Conservation (phyloP, 2,888 invertebrate species). For the Ametastegia equiseti region DNA sequence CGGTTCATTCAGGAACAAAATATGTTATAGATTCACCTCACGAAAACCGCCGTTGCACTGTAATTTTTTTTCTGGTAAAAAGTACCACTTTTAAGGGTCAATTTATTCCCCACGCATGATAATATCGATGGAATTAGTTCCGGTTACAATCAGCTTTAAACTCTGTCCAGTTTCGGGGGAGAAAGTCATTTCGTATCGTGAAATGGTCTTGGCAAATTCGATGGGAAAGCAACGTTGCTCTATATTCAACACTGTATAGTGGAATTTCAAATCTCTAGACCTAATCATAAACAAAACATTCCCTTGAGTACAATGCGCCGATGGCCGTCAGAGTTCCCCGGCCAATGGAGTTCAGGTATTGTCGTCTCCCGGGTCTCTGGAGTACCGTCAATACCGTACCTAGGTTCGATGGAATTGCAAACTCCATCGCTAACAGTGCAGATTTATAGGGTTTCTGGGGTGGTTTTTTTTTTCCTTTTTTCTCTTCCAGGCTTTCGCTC, state of each 20-base stretch:
- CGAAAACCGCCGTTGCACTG: neutral
- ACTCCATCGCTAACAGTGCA: neutral
- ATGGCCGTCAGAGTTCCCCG: slow-evolving; percentile 35
- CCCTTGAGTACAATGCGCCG: slow-evolving; percentile 27
- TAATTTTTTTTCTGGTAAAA: neutral
- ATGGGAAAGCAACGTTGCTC: neutral
- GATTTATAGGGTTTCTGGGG: slow-evolving; percentile 18
- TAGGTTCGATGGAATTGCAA: slow-evolving; percentile 29
- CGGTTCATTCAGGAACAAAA: neutral
- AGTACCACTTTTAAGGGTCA: neutral
- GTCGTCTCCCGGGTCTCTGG: slow-evolving; percentile 36
- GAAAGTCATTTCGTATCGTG: neutral
- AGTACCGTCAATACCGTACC: slow-evolving; percentile 11
- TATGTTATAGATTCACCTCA: neutral
- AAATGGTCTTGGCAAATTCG: neutral
- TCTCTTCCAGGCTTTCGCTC: no score
- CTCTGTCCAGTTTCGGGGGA: neutral
- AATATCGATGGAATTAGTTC: neutral
- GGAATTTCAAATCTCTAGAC: slow-evolving; percentile 11
- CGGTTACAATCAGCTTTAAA: neutral
- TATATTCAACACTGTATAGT: neutral
- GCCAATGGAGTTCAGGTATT: slow-evolving; percentile 38
- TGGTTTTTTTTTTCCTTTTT: neutral
- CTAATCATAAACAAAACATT: slow-evolving; percentile 50
- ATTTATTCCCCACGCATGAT: no score